Evolutionary conservation across 2,888 invertebrate species (phyloP).

Genomic region (Nomada goodeniana): DNA sequence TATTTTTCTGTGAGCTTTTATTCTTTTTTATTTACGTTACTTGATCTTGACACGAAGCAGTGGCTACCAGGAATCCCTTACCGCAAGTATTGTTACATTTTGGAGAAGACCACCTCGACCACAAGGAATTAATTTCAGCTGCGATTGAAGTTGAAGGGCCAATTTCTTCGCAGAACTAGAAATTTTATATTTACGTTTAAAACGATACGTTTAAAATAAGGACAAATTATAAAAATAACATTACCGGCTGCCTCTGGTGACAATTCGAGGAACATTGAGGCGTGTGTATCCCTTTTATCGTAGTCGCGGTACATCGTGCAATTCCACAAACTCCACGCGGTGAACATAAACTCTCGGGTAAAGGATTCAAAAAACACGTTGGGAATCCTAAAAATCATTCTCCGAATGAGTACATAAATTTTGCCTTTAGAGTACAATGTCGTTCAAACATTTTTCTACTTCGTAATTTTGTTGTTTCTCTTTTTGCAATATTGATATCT

Average conservation of each 20-base stretch:
- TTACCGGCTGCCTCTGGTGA: constrained; percentile 81
- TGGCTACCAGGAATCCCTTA: constrained; percentile 72
- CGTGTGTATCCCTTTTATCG: constrained; percentile 78
- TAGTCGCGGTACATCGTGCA: constrained; percentile 76
- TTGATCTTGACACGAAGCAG: constrained; percentile 81
- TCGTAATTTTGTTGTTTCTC: too few species aligned
- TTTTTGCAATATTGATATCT: neutral
- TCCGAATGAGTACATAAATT: neutral
- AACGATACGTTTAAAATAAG: neutral
- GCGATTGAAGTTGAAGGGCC: constrained; percentile 76
- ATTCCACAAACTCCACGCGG: constrained; percentile 83
- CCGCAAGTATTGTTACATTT: constrained; percentile 74
- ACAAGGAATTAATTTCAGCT: constrained; percentile 78
- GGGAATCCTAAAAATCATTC: constrained; percentile 81
- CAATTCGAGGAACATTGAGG: constrained; percentile 82
- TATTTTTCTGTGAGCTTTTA: neutral
- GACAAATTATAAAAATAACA: constrained; percentile 5
- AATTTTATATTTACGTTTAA: neutral
- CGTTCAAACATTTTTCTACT: neutral
- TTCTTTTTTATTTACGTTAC: constrained; percentile 78
- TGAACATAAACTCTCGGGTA: constrained; percentile 82
- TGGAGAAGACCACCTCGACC: constrained; percentile 82
- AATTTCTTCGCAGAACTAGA: constrained; percentile 82
- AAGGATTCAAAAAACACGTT: constrained; percentile 83
- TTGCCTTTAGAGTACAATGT: neutral